Evolutionary conservation across 2,113 vertebrate genomes (phyloP).

Genomic region (Tachycineta bicolor): DNA sequence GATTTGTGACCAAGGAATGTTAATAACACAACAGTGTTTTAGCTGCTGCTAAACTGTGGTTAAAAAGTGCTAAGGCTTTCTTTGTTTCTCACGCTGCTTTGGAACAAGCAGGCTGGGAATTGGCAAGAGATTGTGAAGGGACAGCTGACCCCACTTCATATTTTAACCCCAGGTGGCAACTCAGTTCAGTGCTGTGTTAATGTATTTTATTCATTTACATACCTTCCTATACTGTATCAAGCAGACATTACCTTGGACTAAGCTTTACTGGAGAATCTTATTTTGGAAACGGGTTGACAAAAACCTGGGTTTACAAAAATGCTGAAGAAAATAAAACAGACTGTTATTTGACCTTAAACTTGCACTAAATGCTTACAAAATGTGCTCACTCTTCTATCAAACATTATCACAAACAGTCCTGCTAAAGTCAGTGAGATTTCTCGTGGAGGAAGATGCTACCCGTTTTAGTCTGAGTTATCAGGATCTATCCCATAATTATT

Average conservation of each 20-base stretch:
- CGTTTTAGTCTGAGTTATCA: background rate
- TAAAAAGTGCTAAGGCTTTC: background rate
- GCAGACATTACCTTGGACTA: background rate
- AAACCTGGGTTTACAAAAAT: background rate
- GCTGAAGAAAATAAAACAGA: background rate
- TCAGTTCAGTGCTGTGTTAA: background rate
- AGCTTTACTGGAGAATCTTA: background rate
- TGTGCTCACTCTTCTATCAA: background rate
- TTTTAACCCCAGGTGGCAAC: background rate
- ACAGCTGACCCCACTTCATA: background rate
- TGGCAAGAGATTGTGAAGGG: background rate
- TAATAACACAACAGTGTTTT: background rate
- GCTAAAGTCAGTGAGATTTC: background rate
- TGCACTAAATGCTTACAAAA: background rate
- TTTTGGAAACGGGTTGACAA: background rate
- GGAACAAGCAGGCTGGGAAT: background rate
- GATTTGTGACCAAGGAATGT: background rate
- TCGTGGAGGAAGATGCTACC: background rate
- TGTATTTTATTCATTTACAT: background rate
- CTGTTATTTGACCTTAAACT: background rate
- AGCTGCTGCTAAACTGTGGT: background rate
- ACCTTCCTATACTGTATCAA: background rate
- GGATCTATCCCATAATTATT: constrained; percentile 14
- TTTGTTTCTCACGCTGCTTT: background rate
- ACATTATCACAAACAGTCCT: background rate